phyloP scores from a whole-genome alignment of 2,888 invertebrate species.

The Metallyticus violacea region DNA sequence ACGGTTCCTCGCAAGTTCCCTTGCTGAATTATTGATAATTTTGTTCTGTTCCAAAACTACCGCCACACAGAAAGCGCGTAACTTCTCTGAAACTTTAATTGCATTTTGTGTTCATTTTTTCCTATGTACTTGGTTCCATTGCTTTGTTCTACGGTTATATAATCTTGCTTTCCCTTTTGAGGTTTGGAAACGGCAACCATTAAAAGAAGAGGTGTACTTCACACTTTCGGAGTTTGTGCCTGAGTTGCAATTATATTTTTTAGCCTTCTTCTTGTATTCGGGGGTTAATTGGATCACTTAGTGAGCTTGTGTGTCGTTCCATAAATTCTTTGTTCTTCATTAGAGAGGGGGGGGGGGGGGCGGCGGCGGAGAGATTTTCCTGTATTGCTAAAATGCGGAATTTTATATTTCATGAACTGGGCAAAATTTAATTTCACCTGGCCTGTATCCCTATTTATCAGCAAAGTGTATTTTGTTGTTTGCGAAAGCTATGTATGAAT shows the following conservation, averaged over 20 bases:
- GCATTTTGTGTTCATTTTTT: background rate
- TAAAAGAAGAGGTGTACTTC: background rate
- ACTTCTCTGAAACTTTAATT: background rate
- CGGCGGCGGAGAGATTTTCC: background rate
- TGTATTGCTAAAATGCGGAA: background rate
- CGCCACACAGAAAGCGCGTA: background rate
- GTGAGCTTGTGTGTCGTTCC: background rate
- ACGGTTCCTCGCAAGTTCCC: background rate
- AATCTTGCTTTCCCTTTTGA: background rate
- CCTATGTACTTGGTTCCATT: background rate
- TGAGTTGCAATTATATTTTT: background rate
- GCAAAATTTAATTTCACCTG: background rate
- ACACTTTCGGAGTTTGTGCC: background rate
- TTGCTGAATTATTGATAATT: background rate
- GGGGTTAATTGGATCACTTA: background rate
- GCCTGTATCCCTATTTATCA: too few relatives aligned
- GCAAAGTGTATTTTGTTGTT: too few relatives aligned
- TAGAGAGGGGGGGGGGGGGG: background rate
- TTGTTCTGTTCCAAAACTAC: background rate
- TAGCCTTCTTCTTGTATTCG: background rate
- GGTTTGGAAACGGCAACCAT: background rate
- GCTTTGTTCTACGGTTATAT: background rate
- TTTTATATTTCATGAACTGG: too few relatives aligned
- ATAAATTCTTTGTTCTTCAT: background rate
- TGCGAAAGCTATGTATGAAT: too few relatives aligned